phyloP scores from a whole-genome alignment of 2,113 vertebrate genomes.

The Neodon shergylaensis region DNA sequence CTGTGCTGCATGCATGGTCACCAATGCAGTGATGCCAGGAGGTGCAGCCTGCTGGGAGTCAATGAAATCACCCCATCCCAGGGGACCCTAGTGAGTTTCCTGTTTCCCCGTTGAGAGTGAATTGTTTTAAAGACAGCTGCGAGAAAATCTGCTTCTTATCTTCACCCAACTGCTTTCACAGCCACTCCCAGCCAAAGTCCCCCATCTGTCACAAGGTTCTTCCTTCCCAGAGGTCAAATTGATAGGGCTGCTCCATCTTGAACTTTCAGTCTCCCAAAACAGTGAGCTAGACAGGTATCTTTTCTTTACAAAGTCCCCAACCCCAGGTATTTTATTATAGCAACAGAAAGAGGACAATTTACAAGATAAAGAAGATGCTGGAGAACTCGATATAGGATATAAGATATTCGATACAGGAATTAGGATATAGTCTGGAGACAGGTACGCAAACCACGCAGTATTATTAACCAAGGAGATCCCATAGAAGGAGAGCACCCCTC shows the following conservation, averaged over 20 bases:
- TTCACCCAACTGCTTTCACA: not conserved
- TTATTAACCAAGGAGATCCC: not conserved
- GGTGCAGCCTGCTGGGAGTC: not conserved
- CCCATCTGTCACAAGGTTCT: not conserved
- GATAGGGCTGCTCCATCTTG: not conserved
- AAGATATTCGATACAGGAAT: too few species aligned
- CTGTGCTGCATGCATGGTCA: not conserved
- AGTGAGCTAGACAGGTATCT: not conserved
- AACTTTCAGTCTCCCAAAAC: not conserved
- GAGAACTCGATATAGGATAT: not conserved
- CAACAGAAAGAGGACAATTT: not conserved
- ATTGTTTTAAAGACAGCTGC: not conserved
- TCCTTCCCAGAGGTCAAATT: not conserved
- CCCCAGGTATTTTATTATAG: not conserved
- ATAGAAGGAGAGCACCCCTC: not conserved
- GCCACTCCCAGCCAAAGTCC: not conserved
- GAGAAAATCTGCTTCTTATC: not conserved
- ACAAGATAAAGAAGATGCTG: not conserved
- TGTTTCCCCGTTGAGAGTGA: not conserved
- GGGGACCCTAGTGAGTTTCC: not conserved
- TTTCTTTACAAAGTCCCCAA: not conserved
- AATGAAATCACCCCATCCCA: not conserved
- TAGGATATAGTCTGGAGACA: not conserved
- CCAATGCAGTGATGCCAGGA: not conserved
- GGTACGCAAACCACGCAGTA: not conserved